phyloP scores from a whole-genome alignment of 92 coral and sea anemone species.

The Epizoanthus fatuus region DNA sequence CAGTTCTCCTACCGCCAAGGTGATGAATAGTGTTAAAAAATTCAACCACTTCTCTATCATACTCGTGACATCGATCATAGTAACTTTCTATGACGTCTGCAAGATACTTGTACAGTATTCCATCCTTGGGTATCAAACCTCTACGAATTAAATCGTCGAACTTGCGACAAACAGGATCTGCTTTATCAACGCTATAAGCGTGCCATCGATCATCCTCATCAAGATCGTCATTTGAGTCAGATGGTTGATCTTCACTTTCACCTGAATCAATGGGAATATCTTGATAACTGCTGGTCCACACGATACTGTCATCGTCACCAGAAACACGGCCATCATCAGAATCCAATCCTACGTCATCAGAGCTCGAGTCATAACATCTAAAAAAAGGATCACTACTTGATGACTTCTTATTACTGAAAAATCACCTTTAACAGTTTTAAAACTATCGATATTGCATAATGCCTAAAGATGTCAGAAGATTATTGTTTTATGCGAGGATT shows the following conservation, averaged over 20 bases:
- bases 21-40: slow-evolving; percentile 51
- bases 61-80: slow-evolving; percentile 46
- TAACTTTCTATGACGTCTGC: slow-evolving; percentile 43
- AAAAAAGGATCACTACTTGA: not conserved
- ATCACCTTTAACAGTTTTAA: not conserved
- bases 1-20: slow-evolving; percentile 52
- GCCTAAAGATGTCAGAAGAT: too few species aligned
- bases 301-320: slow-evolving; percentile 34
- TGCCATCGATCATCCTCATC: slow-evolving; percentile 41
- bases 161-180: slow-evolving; percentile 53
- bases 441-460: not conserved
- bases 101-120: slow-evolving; percentile 52
- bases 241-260: slow-evolving; percentile 10
- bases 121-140: slow-evolving; percentile 42
- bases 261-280: slow-evolving; percentile 26
- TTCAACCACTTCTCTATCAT: slow-evolving; percentile 44
- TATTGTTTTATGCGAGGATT: too few species aligned
- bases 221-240: slow-evolving; percentile 29
- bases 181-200: slow-evolving; percentile 49
- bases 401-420: not conserved
- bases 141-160: slow-evolving; percentile 46
- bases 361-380: not conserved
- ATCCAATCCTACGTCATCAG: too few species aligned
- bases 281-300: slow-evolving; percentile 33
- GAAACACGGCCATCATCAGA: not conserved